Percentiles rank a stretch among this genome's conserved stretches.
phyloP scores from a whole-genome alignment of 2,797 vertebrate genomes.

The Protosalanx chinensis region DNA sequence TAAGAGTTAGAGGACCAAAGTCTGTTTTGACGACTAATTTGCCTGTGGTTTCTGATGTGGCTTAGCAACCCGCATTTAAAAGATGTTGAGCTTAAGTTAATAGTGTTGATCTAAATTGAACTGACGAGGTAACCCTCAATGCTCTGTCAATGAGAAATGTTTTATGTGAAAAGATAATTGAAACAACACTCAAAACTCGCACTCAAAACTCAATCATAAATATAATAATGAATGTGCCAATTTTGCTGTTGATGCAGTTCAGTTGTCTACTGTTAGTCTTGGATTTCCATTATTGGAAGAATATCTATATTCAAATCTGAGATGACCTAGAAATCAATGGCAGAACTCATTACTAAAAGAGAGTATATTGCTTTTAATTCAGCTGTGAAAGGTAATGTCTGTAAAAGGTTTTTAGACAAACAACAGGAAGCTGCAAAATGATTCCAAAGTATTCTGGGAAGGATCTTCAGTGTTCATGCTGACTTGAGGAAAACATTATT shows the following conservation, averaged over 20 bases:
- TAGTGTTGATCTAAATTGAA: conserved; percentile 14
- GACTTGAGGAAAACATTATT: conserved; percentile 54
- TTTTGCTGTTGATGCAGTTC: too few relatives aligned
- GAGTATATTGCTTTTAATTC: conserved; percentile 46
- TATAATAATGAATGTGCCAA: too few relatives aligned
- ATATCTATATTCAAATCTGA: conserved; percentile 31
- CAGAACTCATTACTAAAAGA: conserved; percentile 46
- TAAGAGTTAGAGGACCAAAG: conserved; percentile 13
- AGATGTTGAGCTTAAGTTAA: neutral
- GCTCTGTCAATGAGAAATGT: neutral
- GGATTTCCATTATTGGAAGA: conserved; percentile 43
- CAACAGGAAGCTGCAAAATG: conserved; percentile 37
- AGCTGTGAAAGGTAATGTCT: conserved; percentile 33
- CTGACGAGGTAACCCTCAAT: conserved; percentile 11
- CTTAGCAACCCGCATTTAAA: neutral
- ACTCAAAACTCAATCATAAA: too few relatives aligned
- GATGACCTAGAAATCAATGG: conserved; percentile 53
- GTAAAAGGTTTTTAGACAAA: conserved; percentile 50
- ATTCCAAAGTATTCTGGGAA: conserved; percentile 46
- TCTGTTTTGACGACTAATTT: conserved; percentile 10
- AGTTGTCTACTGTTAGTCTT: conserved; percentile 9
- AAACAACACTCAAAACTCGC: neutral
- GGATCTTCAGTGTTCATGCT: conserved; percentile 34
- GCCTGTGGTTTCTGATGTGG: conserved; percentile 10
- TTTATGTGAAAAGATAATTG: too few relatives aligned